Evolutionary conservation across 2,113 vertebrate genomes (phyloP), one percentile per base, ranked within the genome.

Genomic region (Probosciger aterrimus): DNA sequence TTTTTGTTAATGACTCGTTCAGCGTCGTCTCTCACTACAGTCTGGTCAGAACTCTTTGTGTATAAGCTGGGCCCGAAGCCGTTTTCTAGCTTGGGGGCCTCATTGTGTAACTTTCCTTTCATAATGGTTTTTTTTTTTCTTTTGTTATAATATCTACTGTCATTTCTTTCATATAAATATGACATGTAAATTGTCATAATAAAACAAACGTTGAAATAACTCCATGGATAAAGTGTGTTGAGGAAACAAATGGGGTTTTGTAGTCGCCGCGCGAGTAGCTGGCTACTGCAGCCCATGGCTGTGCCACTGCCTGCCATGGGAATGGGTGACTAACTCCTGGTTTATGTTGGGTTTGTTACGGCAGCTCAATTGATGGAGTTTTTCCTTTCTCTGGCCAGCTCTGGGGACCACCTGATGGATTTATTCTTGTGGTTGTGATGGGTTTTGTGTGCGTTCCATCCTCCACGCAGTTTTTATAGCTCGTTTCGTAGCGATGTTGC

Each of bases 171-270:
- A 97, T 98, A 99, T 98, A 97, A 98, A 98, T 99, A 98, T 98
- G 98, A 98, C 99, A 99, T 99, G 99, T 99, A 98, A 98, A 98
- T 99, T 99, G 98, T 99, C 98, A 99, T 99, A 99, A 99, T 99
- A 99, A 99, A 94, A 94, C 57, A 76, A 90, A 92, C 83, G 75
- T 80, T 97, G 97, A 98, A 98, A 97, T 97, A 96, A 97, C 89
- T 93, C 14, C 27, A 97, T 52, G 96, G 97, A 97, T 90, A 67
- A 97, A 95, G 93, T 97, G 93, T 98, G 27, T 88, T 81, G 87
- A 70, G 92, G 95, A 75, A 93, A 73, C 35, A 74, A 92, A 86
- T 74, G n/a, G 35, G 82, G 74, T 93, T 87, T 88, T 67, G 53
- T 4, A 49, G 22, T 14, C 31, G 4, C 16, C 41, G 6, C 39